Percentiles rank a stretch among this genome's conserved stretches.
phyloP scores from a whole-genome alignment of 2,888 invertebrate genomes.

The Harpalus rufipes region DNA sequence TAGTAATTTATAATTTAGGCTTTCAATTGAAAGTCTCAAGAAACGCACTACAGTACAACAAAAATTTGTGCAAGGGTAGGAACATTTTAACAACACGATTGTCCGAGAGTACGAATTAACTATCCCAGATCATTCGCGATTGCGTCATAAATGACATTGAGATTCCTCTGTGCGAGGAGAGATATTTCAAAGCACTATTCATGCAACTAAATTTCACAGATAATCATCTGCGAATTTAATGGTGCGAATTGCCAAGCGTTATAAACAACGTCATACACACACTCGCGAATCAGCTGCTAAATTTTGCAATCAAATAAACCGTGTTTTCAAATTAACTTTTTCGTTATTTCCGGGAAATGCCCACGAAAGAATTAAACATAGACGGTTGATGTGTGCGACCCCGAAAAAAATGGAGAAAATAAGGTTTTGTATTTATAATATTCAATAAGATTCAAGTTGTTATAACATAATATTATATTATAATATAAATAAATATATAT shows the following conservation, averaged over 20 bases:
- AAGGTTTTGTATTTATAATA: neutral
- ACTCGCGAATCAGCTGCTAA: neutral
- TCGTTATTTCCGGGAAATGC: constrained; percentile 25
- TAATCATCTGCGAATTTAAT: constrained; percentile 46
- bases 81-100: constrained; percentile 7
- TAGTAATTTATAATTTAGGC: too few species aligned
- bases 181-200: constrained; percentile 48
- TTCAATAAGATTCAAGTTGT: neutral
- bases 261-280: constrained; percentile 34
- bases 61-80: too few species aligned
- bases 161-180: constrained; percentile 22
- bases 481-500: too few species aligned
- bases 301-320: constrained; percentile 29
- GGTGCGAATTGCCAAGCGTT: constrained; percentile 34
- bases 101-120: neutral
- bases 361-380: constrained; percentile 5
- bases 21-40: too few species aligned
- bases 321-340: constrained; percentile 43
- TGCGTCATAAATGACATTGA: constrained; percentile 45
- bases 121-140: constrained; percentile 27
- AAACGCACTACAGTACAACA: too few species aligned
- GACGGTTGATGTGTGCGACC: neutral
- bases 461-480: too few species aligned
- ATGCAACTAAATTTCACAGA: constrained; percentile 37
- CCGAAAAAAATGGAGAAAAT: neutral